Base-by-base conservation (phyloP, 1,140 invertebrate genomes). In the Halotydeus destructor region DNA sequence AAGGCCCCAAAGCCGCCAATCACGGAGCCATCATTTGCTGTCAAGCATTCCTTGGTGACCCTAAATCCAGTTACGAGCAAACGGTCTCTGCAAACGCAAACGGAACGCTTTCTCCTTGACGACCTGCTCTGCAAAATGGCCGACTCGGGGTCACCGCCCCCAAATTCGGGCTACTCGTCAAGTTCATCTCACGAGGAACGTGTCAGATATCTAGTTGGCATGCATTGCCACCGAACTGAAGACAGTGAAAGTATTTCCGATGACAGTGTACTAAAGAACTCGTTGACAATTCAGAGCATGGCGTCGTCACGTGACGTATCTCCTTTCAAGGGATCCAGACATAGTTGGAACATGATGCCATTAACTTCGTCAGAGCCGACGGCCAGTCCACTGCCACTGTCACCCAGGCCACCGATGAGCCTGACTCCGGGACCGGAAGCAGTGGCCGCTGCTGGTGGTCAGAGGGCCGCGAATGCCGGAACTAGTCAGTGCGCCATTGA, bases 91-190 rank as follows among this genome's bases (percentile, higher is more conserved):
- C n/a, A n/a, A 37, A 48, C 37, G 37, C 47, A 28, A 46, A 45
- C 27, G 12, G 45, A 43, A 24, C 36, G 28, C 24, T 33, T 9
- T 30, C 14, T 38, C 18, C 25, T 47, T 8, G 31, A 34, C 24
- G 26, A 39, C 18, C 26, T 39, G 24, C 16, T 49, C 24, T 12
- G 44, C 24, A 46, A 38, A 33, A n/a, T 38, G 14, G 38, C 30
- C 23, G 46, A 48, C 21, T 38, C 41, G n/a, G 38, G 42, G n/a
- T 48, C 46, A 31, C 46, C 42, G 1, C 46, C 46, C 11, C 46
- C 46, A 8, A 48, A 45, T 22, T 50, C 49, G 3, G 49, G 49
- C 11, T 50, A 47, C 27, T 45, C 42, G 12, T 43, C 49, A 4
- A 36, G 39, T 30, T 50, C 49, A n/a, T 47, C 44, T 3, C 40